Evolutionary conservation across 2,797 vertebrate species (phyloP), one percentile per base, ranked within the genome.

Genomic region (Enteromius unitaeniatus): DNA sequence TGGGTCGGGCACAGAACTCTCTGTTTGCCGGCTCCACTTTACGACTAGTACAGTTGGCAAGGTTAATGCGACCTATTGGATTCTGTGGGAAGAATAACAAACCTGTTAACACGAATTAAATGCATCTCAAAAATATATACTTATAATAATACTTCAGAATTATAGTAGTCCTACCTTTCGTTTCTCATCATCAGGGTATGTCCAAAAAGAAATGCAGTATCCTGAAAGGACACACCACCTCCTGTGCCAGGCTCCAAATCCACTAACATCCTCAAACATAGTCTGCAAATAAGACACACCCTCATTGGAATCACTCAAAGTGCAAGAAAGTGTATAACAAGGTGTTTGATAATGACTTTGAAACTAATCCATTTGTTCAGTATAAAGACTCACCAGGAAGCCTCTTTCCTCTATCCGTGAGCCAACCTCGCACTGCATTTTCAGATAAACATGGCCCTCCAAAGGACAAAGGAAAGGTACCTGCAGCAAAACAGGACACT

Each of bases 231-330:
- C 94, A 70, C 97, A 99, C 98, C 98, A 99, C 69, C 98, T 95
- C 45, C 98, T 93, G 87, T 99, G 97, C 98, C 98, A 99, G 0
- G 98, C 96, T 72, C 98, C 98, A 64, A 99, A 99, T 6, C 98
- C 98, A 90, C 97, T 99, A 0, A 99, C 97, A 51, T 99, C 98
- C 91, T 99, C 97, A 92, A 99, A 99, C 96, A 99, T 99, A 0
- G 98, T 99, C 98, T 99, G 73, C 3, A 82, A 70, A 60, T 45
- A 31, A 76, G 2, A 37, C 47, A 45, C n/a, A 34, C 28, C 40
- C 3, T 64, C 11, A 78, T 10, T 47, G 17, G 14, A 34, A 26
- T 40, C 34, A 58, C 21, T 9, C n/a, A 60, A 60, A 60, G 15
- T 13, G 13, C 31, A 40, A 21, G 45, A 47, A 47, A 14, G 45